Evolutionary conservation across 2,888 invertebrate species (phyloP), one percentile per base, ranked within the genome.

Genomic region (Drosophila hamatofila): DNA sequence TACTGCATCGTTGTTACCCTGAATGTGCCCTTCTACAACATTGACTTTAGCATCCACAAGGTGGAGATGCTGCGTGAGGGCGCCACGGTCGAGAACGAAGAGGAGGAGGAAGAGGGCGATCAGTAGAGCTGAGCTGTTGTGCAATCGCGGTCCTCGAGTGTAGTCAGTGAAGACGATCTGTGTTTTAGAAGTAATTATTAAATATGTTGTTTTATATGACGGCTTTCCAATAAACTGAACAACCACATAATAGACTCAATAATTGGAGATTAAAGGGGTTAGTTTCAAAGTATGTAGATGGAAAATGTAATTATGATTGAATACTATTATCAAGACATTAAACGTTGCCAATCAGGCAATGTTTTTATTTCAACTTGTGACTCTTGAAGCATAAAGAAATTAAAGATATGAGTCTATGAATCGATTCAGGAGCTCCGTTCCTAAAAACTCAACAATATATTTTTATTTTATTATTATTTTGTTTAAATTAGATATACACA

Each of bases 1-100:
- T 95, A 95, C 86, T 94, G 95, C 70, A 93, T 95, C 72, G 94
- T 95, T 0, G 85, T 95, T 67, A 95, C 95, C 0, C 91, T 96
- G n/a, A 94, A 94, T 81, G 90, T 94, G 52, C 93, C 94, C 74
- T 93, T 93, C 79, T 94, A 94, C 80, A 94, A 94, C 23, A 93
- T 94, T 58, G 93, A 94, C 79, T 95, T 95, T 75, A 94, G 93
- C 78, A 92, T 95, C 73, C 94, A 92, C 81, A 91, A 92, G 51
- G 91, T 92, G 23, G 89, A 91, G 52, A 80, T 90, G 75, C 35
- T 84, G 51, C 78, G 80, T 2, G 87, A 90, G 27, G 80, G 84
- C 25, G 77, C 79, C 9, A 81, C 85, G 1, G 55, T 83, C 4
- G 84, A 82, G 46, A 76, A 83, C 27, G 83, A 81, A n/a, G 88